phyloP scores from a whole-genome alignment of 2,888 invertebrate species.

The Heliothis peltigera region DNA sequence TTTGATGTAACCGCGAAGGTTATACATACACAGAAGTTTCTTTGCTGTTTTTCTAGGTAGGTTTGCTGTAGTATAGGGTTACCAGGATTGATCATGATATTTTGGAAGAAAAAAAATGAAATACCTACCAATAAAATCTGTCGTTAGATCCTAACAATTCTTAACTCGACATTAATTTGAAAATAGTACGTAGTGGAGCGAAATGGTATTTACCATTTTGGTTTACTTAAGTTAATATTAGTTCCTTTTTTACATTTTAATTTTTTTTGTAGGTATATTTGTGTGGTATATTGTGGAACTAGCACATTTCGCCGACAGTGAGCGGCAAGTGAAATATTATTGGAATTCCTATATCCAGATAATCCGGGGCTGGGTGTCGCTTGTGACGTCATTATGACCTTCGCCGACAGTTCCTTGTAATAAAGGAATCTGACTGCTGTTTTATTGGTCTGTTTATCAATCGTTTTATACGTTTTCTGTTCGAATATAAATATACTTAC shows the following conservation, averaged over 20 bases:
- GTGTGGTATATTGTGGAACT: no score
- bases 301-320: constrained; percentile 52
- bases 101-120: no score
- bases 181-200: no score
- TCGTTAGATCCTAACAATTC: no score
- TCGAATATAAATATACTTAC: not conserved
- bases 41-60: not conserved
- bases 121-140: no score
- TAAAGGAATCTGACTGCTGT: constrained; percentile 58
- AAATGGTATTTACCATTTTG: no score
- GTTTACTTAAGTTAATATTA: no score
- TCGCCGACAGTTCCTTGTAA: constrained; percentile 59
- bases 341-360: constrained; percentile 83
- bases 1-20: constrained; percentile 36
- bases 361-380: constrained; percentile 71
- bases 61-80: no score
- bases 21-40: constrained; percentile 15
- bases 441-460: constrained; percentile 64
- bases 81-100: no score
- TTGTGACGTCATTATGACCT: constrained; percentile 73
- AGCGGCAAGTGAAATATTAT: constrained; percentile 83
- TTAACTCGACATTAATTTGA: no score
- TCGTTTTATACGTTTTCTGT: constrained; percentile 17
- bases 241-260: no score
- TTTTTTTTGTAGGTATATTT: not conserved